phyloP scores from a whole-genome alignment of 2,113 vertebrate species.

The Catagonus wagneri region DNA sequence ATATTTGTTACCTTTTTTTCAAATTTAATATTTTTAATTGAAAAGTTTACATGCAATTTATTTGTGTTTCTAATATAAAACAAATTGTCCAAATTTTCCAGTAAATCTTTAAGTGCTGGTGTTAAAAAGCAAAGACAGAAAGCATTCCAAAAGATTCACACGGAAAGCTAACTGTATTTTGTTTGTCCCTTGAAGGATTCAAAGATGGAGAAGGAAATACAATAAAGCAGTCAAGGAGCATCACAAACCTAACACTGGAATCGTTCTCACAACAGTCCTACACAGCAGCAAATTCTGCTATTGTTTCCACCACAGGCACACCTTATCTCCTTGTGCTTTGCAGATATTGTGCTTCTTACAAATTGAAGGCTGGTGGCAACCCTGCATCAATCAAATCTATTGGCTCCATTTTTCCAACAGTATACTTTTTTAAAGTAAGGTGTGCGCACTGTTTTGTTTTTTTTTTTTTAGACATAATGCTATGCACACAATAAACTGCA shows the following conservation, averaged over 20 bases:
- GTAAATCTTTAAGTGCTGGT: neutral
- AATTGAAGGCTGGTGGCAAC: neutral
- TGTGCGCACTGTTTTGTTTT: neutral
- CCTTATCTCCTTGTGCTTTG: neutral
- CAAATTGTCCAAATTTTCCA: neutral
- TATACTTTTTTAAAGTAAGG: neutral
- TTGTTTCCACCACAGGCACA: neutral
- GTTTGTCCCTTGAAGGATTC: neutral
- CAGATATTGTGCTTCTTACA: neutral
- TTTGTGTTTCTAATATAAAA: neutral
- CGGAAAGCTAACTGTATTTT: neutral
- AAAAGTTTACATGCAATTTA: neutral
- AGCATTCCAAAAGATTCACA: neutral
- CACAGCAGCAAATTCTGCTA: neutral
- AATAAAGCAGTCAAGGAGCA: neutral
- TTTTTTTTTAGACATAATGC: neutral
- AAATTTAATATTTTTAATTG: constrained; percentile 2
- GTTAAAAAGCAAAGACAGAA: neutral
- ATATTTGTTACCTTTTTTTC: neutral
- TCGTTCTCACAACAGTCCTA: neutral
- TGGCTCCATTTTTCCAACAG: neutral
- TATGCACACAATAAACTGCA: neutral
- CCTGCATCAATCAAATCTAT: neutral
- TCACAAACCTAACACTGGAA: neutral
- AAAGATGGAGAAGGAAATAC: neutral